phyloP scores from a whole-genome alignment of 2,113 vertebrate genomes.

The Colistium nudipinnis region DNA sequence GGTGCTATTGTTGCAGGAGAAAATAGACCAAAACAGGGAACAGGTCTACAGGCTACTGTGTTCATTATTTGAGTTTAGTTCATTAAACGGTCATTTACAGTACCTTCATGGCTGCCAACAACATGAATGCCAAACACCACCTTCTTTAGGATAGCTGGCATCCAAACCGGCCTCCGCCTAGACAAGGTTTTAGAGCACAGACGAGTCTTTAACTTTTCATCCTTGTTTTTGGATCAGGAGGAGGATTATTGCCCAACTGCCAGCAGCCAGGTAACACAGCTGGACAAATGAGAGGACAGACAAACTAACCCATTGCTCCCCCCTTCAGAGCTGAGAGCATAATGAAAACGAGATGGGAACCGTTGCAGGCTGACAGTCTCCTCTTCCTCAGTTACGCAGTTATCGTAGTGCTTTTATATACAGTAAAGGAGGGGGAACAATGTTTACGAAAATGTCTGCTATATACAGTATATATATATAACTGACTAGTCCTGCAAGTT shows the following conservation, averaged over 20 bases:
- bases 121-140: neutral
- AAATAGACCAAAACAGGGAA: neutral
- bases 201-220: slow-evolving; percentile 37
- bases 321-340: slow-evolving; percentile 19
- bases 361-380: neutral
- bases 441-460: neutral
- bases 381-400: neutral
- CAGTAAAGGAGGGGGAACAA: neutral
- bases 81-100: neutral
- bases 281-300: slow-evolving; percentile 14
- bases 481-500: neutral
- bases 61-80: neutral
- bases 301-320: neutral
- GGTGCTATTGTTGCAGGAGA: too few relatives aligned
- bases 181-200: neutral
- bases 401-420: neutral
- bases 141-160: neutral
- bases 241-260: slow-evolving; percentile 46
- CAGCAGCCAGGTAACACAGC: slow-evolving; percentile 50
- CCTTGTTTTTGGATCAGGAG: slow-evolving; percentile 63
- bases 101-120: neutral
- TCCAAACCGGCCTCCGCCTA: slow-evolving; percentile 5
- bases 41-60: neutral
- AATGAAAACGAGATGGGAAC: slow-evolving; percentile 38
- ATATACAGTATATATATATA: too few relatives aligned